phyloP scores from a whole-genome alignment of 2,888 invertebrate species.

The Actias luna region DNA sequence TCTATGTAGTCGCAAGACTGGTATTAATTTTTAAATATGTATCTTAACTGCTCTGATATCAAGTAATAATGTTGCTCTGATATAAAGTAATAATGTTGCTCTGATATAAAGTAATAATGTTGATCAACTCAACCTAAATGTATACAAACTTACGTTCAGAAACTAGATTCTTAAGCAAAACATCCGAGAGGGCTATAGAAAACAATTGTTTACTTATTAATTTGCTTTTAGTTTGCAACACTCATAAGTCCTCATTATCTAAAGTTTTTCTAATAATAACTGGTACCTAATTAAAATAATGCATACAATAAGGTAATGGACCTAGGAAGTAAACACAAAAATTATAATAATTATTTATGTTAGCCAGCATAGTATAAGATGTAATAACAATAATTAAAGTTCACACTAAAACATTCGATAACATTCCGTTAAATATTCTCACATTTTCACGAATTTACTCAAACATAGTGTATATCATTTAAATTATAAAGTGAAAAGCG shows the following conservation, averaged over 20 bases:
- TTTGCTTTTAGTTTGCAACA: neutral
- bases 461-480: slow-evolving; percentile 66
- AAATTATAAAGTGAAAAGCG: slow-evolving; percentile 77
- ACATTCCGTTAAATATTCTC: slow-evolving; percentile 77
- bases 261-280: neutral
- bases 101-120: neutral
- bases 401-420: slow-evolving; percentile 25
- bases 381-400: neutral
- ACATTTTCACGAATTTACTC: slow-evolving; percentile 67
- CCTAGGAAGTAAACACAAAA: too few species aligned
- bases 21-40: too few species aligned
- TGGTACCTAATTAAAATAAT: neutral
- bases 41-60: too few species aligned
- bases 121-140: neutral
- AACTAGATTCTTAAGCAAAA: neutral
- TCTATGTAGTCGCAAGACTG: too few species aligned
- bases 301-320: neutral
- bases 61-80: neutral
- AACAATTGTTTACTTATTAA: neutral
- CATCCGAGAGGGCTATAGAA: neutral
- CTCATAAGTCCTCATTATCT: neutral
- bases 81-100: neutral
- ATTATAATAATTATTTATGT: too few species aligned
- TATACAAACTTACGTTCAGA: neutral
- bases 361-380: too few species aligned